Conservation (phyloP, 1,140 invertebrate species). For the Varroa destructor region DNA sequence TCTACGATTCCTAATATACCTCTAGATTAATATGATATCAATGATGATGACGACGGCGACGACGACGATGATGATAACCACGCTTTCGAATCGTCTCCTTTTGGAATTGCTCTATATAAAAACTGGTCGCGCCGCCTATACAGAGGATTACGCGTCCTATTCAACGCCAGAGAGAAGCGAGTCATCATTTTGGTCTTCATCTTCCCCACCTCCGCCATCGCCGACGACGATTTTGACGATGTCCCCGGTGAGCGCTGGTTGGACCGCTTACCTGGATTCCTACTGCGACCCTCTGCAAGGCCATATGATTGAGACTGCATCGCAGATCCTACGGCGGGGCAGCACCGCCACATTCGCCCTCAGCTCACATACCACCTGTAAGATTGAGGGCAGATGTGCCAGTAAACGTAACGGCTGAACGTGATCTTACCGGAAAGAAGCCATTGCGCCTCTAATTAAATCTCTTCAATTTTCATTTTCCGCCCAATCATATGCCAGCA, state of each 20-base stretch:
- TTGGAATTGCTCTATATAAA: too few relatives aligned
- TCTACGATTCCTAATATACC: too few relatives aligned
- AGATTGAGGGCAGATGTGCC: neutral
- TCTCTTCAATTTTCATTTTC: too few relatives aligned
- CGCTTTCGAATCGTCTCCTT: too few relatives aligned
- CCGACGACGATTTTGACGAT: conserved; percentile 16
- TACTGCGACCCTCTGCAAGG: conserved; percentile 15
- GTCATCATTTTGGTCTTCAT: conserved; percentile 9
- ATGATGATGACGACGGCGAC: too few relatives aligned
- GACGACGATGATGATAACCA: too few relatives aligned
- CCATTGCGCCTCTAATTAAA: too few relatives aligned
- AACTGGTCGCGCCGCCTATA: conserved; percentile 32
- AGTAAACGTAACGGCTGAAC: too few relatives aligned
- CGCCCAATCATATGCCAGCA: too few relatives aligned
- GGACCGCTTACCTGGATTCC: conserved; percentile 23
- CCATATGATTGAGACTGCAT: conserved; percentile 20
- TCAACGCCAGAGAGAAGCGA: conserved; percentile 26
- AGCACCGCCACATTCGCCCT: conserved; percentile 12
- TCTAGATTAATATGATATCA: too few relatives aligned
- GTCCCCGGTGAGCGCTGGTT: conserved; percentile 24
- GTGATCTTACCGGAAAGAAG: too few relatives aligned
- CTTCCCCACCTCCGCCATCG: conserved; percentile 6
- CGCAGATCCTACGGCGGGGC: neutral
- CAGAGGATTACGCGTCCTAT: conserved; percentile 29
- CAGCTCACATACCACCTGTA: conserved; percentile 21